A percentile compares a stretch with the other conserved stretches of the same genome.
phyloP scores from a whole-genome alignment of 2,888 invertebrate genomes.

The Marasmarcha lunaedactyla region DNA sequence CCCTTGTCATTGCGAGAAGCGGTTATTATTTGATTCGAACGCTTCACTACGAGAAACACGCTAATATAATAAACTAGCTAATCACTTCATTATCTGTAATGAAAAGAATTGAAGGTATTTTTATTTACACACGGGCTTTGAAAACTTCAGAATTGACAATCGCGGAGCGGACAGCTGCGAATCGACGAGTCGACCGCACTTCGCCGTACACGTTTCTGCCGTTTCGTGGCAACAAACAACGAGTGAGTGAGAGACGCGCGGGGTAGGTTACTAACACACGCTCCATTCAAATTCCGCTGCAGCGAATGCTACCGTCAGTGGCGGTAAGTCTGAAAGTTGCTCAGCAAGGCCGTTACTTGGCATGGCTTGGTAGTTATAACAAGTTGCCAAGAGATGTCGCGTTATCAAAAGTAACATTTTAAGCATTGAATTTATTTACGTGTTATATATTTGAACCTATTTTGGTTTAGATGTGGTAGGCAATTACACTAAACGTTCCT shows the following conservation, averaged over 20 bases:
- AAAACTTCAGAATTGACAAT: conserved; percentile 52
- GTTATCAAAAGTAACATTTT: too few relatives aligned
- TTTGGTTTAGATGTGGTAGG: too few relatives aligned
- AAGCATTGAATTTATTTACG: conserved; percentile 8
- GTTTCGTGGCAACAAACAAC: conserved; percentile 26
- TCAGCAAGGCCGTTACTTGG: conserved; percentile 34
- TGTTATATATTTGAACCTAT: too few relatives aligned
- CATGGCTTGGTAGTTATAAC: too few relatives aligned
- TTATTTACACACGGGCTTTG: conserved; percentile 67
- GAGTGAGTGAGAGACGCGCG: conserved; percentile 1
- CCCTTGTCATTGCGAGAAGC: conserved; percentile 69
- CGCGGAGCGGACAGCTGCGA: conserved; percentile 61
- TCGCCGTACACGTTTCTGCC: conserved; percentile 68
- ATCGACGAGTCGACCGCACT: conserved; percentile 70
- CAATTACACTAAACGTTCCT: too few relatives aligned
- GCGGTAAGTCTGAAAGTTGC: conserved; percentile 58
- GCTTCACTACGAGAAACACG: conserved; percentile 56
- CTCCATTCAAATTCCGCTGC: conserved; percentile 51
- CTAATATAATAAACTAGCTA: conserved; percentile 54
- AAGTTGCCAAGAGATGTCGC: conserved; percentile 14
- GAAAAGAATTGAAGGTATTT: conserved; percentile 56
- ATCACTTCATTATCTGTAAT: conserved; percentile 59
- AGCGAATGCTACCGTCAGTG: conserved; percentile 39
- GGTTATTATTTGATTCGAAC: conserved; percentile 56
- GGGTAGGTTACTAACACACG: conserved; percentile 23